Evolutionary conservation across 2,797 vertebrate genomes (phyloP).

Genomic region (Gymnopithys bicolor): DNA sequence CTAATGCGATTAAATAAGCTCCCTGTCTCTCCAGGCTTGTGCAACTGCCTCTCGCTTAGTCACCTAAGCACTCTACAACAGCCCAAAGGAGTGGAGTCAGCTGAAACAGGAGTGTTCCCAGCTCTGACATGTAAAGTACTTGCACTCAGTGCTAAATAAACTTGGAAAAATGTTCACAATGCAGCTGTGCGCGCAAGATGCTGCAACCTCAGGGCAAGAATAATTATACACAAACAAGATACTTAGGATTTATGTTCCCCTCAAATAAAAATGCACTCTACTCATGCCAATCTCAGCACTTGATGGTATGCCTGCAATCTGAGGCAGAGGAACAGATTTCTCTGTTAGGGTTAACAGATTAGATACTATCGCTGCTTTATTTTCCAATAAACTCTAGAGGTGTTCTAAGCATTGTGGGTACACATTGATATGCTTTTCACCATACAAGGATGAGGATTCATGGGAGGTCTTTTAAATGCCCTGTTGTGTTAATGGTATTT

Average conservation of each 20-base stretch:
- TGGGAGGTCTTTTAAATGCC: slow-evolving; percentile 24
- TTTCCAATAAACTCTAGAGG: slow-evolving; percentile 19
- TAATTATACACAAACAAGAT: slow-evolving; percentile 62
- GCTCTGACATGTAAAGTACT: slow-evolving; percentile 67
- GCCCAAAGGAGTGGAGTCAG: slow-evolving; percentile 64
- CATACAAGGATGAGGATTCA: not conserved
- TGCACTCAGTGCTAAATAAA: slow-evolving; percentile 67
- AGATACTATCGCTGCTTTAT: not conserved
- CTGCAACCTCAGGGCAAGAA: slow-evolving; percentile 62
- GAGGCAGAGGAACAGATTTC: slow-evolving; percentile 10
- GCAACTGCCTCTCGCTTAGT: slow-evolving; percentile 61
- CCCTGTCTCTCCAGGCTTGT: slow-evolving; percentile 54
- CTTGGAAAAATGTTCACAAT: slow-evolving; percentile 64
- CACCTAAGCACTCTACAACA: slow-evolving; percentile 46
- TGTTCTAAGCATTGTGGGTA: not conserved
- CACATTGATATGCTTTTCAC: not conserved
- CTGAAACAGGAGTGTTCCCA: slow-evolving; percentile 62
- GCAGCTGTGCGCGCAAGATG: slow-evolving; percentile 16
- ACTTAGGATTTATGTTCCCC: slow-evolving; percentile 58
- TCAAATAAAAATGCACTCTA: slow-evolving; percentile 44
- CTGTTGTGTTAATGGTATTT: not conserved
- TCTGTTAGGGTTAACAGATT: slow-evolving; percentile 19
- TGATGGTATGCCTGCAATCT: slow-evolving; percentile 35
- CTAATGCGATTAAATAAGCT: slow-evolving; percentile 57
- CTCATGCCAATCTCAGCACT: slow-evolving; percentile 57